A percentile compares a stretch with the other conserved stretches of the same genome.
Conservation (phyloP, 1,140 invertebrate species). For the Chironomus tepperi region DNA sequence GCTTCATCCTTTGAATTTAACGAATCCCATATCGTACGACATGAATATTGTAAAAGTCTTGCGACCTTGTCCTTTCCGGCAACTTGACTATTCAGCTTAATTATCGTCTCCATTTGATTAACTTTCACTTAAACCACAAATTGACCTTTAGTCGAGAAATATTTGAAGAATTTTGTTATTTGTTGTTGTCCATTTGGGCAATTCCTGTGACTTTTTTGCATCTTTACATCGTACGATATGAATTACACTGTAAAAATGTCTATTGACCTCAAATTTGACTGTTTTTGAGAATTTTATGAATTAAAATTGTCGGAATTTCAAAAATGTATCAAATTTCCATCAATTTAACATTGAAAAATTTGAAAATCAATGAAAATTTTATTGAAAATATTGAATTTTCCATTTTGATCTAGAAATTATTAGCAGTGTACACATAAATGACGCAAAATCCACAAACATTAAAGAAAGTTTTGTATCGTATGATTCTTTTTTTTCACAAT, state of each 20-base stretch:
- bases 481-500: background rate
- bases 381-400: too few species aligned
- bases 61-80: slow-evolving; percentile 53
- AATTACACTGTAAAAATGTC: background rate
- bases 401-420: too few species aligned
- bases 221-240: background rate
- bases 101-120: slow-evolving; percentile 43
- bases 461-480: slow-evolving; percentile 4
- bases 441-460: background rate
- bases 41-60: slow-evolving; percentile 58
- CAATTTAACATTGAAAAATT: too few species aligned
- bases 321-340: background rate
- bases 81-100: slow-evolving; percentile 52
- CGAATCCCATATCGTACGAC: slow-evolving; percentile 55
- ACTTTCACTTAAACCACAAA: slow-evolving; percentile 30
- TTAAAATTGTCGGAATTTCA: background rate
- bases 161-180: background rate
- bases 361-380: too few species aligned
- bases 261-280: background rate
- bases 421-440: background rate
- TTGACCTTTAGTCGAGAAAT: slow-evolving; percentile 2
- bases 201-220: background rate
- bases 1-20: slow-evolving; percentile 43
- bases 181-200: background rate
- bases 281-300: background rate